phyloP scores from a whole-genome alignment of 1,140 invertebrate genomes.

The Eupristina koningsbergeri region DNA sequence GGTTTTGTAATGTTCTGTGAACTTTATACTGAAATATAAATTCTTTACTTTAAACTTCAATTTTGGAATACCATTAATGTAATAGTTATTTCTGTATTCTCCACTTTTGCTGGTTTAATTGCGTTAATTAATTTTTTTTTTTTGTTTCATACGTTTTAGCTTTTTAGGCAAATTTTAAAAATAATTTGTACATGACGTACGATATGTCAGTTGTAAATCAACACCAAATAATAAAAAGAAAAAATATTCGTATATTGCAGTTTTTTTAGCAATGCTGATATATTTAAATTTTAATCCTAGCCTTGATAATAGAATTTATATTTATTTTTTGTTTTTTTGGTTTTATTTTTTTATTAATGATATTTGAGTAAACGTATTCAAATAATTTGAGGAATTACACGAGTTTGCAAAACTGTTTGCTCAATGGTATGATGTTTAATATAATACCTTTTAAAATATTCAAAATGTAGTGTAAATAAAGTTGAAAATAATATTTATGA shows the following conservation, averaged over 20 bases:
- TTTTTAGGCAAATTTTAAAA: neutral
- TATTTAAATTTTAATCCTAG: constrained; percentile 28
- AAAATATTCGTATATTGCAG: constrained; percentile 6
- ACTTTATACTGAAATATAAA: no score
- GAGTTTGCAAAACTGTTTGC: neutral
- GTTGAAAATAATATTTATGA: neutral
- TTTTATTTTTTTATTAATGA: neutral
- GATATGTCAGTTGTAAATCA: constrained; percentile 13
- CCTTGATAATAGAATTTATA: constrained; percentile 15
- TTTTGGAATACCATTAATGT: no score
- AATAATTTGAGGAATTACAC: constrained; percentile 8
- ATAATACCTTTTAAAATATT: neutral
- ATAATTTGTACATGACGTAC: neutral
- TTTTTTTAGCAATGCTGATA: constrained; percentile 27
- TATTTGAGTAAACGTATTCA: constrained; percentile 19
- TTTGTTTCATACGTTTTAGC: neutral
- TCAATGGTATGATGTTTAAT: constrained; percentile 6
- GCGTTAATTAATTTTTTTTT: neutral
- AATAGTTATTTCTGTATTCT: neutral
- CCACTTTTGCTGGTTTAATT: neutral
- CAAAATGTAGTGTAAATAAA: neutral
- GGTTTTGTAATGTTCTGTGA: no score
- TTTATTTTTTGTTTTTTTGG: constrained; percentile 13
- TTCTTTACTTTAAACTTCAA: no score
- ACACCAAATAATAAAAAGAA: constrained; percentile 23